Evolutionary conservation across 2,888 invertebrate species (phyloP), one percentile per base, ranked within the genome.

Genomic region (Epirrhoe tristata): DNA sequence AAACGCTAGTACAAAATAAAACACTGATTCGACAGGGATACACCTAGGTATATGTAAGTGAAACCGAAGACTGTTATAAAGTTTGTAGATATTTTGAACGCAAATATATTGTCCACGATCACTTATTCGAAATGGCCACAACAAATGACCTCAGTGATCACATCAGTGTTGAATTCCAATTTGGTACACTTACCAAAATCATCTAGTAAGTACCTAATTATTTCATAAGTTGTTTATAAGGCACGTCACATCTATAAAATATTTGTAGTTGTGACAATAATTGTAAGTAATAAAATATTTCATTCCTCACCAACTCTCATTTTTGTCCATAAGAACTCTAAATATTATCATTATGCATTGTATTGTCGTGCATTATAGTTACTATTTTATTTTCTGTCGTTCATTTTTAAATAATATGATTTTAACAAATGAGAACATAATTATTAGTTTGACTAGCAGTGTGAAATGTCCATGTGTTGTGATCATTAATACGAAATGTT

Each of bases 41-140:
- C 87, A 88, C 86, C 84, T 87, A 82, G 76, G 77, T 79, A 85
- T 86, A 85, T 89, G 83, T 93, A 92, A 93, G 92, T 86, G 86
- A 86, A 92, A 89, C 86, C 85, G 89, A 93, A 93, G 93, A 93
- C 93, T 93, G 93, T 88, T 86, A 76, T 84, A 89, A 90, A 87
- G 84, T 87, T 88, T 87, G 84, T 93, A 91, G 86, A 88, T 90
- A 89, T 89, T 89, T 87, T 88, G 82, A 84, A 84, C 82, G 77
- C 80, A 83, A 80, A 72, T 77, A 80, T 66, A 80, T 83, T 82
- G 80, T 72, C 81, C 78, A 80, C 79, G 82, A 81, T 81, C 80
- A 82, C 80, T 70, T 82, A 77, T 81, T 79, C 80, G 78, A 80
- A 75, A 75, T 74, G 76, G 70, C 65, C 61, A 74, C 76, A 81